Percentiles rank a stretch among this genome's conserved stretches.
Conservation (phyloP, 2,113 vertebrate species). For the Spizaetus ornatus region DNA sequence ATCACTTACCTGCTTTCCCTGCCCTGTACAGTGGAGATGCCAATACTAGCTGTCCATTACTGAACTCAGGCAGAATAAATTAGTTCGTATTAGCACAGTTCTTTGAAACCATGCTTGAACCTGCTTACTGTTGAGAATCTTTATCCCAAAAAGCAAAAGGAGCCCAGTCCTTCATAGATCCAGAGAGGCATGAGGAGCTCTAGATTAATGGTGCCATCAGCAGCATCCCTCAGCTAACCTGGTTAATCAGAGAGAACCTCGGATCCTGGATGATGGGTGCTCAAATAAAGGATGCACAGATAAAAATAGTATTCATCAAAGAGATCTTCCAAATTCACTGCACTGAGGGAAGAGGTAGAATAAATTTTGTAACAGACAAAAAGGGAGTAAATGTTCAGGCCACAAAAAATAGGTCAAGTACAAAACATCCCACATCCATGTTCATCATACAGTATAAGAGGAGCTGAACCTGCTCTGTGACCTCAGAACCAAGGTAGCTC, state of each 20-base stretch:
- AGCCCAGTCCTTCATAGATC: accelerated
- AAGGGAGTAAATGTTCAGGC: not conserved
- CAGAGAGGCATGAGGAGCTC: not conserved
- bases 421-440: not conserved
- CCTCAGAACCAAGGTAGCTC: not conserved
- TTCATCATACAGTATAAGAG: not conserved
- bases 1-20: not conserved
- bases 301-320: not conserved
- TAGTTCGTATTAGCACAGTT: not conserved
- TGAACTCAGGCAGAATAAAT: not conserved
- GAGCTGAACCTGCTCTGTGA: not conserved
- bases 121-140: not conserved
- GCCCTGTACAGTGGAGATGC: not conserved
- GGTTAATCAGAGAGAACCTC: not conserved
- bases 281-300: not conserved
- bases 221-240: not conserved
- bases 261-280: accelerated
- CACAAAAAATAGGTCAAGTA: not conserved
- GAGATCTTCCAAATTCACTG: not conserved
- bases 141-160: not conserved
- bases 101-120: not conserved
- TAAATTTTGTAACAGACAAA: not conserved
- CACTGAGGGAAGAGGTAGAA: not conserved
- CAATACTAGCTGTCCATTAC: not conserved
- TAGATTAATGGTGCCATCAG: not conserved